phyloP scores from a whole-genome alignment of 2,888 invertebrate species.

The Lasioglossum malachurum region DNA sequence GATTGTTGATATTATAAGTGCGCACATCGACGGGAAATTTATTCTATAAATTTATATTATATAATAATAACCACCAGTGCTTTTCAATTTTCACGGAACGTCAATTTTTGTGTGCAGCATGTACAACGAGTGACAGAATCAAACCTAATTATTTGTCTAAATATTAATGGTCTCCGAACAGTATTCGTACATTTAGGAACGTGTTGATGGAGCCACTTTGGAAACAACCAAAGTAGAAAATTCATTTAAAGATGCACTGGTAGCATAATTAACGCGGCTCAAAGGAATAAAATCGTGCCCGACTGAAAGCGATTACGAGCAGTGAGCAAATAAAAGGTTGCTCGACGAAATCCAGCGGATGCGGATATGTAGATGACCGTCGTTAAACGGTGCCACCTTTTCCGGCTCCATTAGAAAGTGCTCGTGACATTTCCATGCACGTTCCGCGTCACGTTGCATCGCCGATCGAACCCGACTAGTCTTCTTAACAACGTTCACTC shows the following conservation, averaged over 20 bases:
- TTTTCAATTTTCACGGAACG: no score
- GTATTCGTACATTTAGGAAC: not conserved
- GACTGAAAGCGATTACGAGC: not conserved
- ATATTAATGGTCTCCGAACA: not conserved
- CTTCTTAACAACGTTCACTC: conserved; percentile 42
- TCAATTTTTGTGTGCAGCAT: not conserved
- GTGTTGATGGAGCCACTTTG: not conserved
- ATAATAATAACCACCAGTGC: not conserved
- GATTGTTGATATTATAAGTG: no score
- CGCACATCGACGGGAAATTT: no score
- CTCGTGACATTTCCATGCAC: conserved; percentile 63
- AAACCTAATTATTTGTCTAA: not conserved
- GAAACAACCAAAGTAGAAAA: not conserved
- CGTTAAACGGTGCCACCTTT: conserved; percentile 53
- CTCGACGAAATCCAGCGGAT: conserved; percentile 17
- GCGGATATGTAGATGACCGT: conserved; percentile 28
- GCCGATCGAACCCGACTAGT: conserved; percentile 34
- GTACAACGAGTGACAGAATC: not conserved
- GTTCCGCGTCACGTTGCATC: conserved; percentile 43
- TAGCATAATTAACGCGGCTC: not conserved
- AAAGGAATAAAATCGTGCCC: not conserved
- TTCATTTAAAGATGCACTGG: not conserved
- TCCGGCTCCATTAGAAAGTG: conserved; percentile 65
- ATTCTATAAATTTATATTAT: no score
- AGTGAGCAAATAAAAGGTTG: not conserved